Percentiles rank a stretch among this genome's conserved stretches.
Conservation (phyloP, 2,797 vertebrate species). For the Crax fasciolata region DNA sequence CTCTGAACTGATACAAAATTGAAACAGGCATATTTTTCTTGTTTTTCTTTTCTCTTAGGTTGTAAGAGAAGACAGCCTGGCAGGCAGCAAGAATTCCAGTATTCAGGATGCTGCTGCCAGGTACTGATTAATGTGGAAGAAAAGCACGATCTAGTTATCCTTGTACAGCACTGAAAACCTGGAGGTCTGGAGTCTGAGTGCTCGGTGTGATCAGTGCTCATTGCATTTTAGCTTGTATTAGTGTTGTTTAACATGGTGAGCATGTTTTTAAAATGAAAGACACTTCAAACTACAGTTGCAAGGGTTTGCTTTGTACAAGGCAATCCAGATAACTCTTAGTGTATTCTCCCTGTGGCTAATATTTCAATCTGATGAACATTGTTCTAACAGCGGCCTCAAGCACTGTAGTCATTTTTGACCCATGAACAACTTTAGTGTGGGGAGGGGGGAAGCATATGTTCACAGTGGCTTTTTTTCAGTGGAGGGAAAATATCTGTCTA, state of each 20-base stretch:
- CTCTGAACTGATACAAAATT: background rate
- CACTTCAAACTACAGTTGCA: background rate
- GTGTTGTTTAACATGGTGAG: background rate
- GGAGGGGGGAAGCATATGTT: background rate
- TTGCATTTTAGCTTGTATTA: background rate
- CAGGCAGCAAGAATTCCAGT: conserved; percentile 86
- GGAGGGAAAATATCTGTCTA: background rate
- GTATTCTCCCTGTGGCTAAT: background rate
- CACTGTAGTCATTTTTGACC: background rate
- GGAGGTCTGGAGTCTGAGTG: background rate
- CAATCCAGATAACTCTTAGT: background rate
- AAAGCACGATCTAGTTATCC: fast-evolving
- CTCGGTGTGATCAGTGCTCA: background rate
- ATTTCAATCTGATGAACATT: background rate
- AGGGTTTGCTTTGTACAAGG: background rate
- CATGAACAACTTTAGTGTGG: background rate
- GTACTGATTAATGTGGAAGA: conserved; percentile 75
- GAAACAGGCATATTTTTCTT: background rate
- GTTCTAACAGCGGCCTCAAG: background rate
- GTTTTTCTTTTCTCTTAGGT: conserved; percentile 77
- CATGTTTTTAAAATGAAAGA: background rate
- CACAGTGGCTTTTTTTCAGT: background rate
- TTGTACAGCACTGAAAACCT: background rate
- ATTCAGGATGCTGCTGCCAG: conserved; percentile 87
- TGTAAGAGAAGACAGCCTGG: conserved; percentile 83